These are phyloP conservation scores for Heptranchias perlo DNA, from an alignment of 2,113 vertebrate species.

Conservation along the genomic window DNA sequence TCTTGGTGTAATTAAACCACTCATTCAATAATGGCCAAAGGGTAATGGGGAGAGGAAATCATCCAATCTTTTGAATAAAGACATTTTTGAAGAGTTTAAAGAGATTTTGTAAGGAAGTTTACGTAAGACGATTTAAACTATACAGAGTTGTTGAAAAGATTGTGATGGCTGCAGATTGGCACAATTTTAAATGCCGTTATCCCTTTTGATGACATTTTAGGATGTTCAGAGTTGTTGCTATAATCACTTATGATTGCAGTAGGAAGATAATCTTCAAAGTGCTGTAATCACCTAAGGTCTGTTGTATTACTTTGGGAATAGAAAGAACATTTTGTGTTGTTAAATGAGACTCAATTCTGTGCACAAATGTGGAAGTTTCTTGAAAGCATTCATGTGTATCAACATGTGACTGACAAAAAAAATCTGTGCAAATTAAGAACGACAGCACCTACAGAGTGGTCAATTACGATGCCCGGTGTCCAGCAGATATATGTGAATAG, in stretches of 20 bases:
- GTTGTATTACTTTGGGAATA: not conserved
- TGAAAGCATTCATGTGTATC: not conserved
- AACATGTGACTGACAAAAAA: not conserved
- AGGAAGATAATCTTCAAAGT: slow-evolving; percentile 10
- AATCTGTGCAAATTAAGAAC: not conserved
- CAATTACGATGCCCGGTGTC: not conserved
- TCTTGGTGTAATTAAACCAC: not conserved
- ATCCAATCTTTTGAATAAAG: not conserved
- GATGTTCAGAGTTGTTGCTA: not conserved
- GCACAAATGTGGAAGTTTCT: not conserved
- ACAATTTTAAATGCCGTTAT: not conserved
- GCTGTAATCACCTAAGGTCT: not conserved
- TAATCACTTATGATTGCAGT: not conserved
- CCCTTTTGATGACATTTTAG: not conserved
- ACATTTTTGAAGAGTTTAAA: not conserved
- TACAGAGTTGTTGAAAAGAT: not conserved
- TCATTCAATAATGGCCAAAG: not conserved
- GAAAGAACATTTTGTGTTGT: not conserved
- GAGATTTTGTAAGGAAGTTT: not conserved
- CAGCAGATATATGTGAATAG: not conserved
- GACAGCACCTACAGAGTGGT: not conserved
- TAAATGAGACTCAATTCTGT: not conserved
- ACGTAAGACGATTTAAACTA: not conserved
- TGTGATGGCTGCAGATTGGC: not conserved
- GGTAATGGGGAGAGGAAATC: not conserved